Evolutionary conservation across 2,888 invertebrate species (phyloP).

Genomic region (Anodontia alba): DNA sequence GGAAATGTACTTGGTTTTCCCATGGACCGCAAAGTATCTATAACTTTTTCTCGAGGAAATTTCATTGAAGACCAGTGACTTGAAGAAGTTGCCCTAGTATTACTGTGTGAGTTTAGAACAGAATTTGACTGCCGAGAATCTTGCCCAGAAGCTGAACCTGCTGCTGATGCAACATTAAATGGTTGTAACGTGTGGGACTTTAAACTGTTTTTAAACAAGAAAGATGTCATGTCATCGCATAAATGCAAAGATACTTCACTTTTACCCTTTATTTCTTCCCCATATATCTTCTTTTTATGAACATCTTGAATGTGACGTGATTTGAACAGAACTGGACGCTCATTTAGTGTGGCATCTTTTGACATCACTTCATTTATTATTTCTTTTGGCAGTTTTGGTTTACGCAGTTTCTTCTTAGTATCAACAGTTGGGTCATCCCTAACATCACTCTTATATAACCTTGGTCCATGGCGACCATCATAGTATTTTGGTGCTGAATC

Average conservation of each 20-base stretch:
- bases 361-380: conserved; percentile 68
- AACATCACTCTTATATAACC: conserved; percentile 57
- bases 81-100: conserved; percentile 44
- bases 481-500: conserved; percentile 74
- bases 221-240: conserved; percentile 76
- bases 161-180: conserved; percentile 46
- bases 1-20: conserved; percentile 65
- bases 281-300: conserved; percentile 78
- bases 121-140: conserved; percentile 31
- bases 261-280: conserved; percentile 68
- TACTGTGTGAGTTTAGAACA: conserved; percentile 44
- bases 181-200: conserved; percentile 31
- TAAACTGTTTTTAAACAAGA: conserved; percentile 73
- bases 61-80: conserved; percentile 66
- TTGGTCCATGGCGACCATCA: conserved; percentile 72
- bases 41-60: conserved; percentile 68
- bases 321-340: conserved; percentile 81
- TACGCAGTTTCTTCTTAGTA: conserved; percentile 63
- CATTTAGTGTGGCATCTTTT: conserved; percentile 66
- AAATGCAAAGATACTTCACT: conserved; percentile 78
- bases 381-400: conserved; percentile 76
- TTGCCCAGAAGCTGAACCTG: conserved; percentile 15
- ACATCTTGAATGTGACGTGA: conserved; percentile 80
- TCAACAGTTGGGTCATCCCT: conserved; percentile 50
- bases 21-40: conserved; percentile 68